Base-by-base conservation (phyloP, 2,888 invertebrate genomes). In the Omphaloscelis lunosa region DNA sequence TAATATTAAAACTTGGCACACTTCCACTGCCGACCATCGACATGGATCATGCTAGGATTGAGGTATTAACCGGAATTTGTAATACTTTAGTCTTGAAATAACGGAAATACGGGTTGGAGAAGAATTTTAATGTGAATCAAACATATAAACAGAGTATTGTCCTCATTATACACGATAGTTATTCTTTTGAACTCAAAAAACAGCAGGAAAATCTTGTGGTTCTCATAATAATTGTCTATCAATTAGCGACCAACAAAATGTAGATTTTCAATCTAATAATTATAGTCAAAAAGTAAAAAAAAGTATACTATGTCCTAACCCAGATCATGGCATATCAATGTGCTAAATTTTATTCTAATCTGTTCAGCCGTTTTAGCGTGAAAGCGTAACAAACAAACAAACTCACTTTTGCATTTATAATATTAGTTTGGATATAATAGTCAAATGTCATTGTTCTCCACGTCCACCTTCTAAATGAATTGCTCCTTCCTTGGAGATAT, bases 1-100 rank as follows among this genome's bases (percentile, higher is more conserved):
- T 95, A 94, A 95, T 95, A 95, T 95, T 95, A 95, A 94, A 93
- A 90, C 94, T 96, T 96, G 96, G 96, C 95, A 91, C 79, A 74
- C 75, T 85, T 94, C 73, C 95, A 95, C 87, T 73, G 76, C 79
- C 82, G 74, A 77, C 65, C 88, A 85, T 88, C 89, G 90, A 91
- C 90, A 90, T 92, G 92, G 93, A 93, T 93, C 92, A 93, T 92
- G 89, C 86, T 74, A 84, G 80, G 86, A 86, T 84, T 77, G 77
- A 79, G 73, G 77, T 74, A 80, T 85, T 82, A 71, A 45, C 67
- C 59, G 63, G 34, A 86, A 87, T 87, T 79, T 61, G 41, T 85
- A 70, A 75, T 68, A 69, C 48, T 82, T 71, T 72, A 69, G 27
- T 68, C 73, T 69, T 20, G 65, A 84, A 73, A 79, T 70, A 82